These are phyloP conservation scores for Actenoides lindsayi DNA, from an alignment of 2,113 vertebrate genomes.

Conservation along the genomic window DNA sequence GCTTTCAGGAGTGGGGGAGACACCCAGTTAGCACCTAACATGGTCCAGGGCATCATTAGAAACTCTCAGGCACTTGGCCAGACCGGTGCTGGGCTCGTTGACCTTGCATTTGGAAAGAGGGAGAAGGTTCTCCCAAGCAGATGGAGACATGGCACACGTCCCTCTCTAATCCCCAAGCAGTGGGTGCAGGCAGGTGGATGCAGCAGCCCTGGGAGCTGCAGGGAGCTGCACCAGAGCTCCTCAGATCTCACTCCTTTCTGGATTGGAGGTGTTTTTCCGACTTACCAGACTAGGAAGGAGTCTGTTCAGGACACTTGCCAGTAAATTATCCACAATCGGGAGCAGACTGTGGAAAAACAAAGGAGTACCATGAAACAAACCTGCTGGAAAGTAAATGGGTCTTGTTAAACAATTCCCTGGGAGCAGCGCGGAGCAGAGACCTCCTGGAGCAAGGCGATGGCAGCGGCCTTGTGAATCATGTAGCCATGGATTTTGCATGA, in stretches of 20 bases:
- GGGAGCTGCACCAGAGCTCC: not conserved
- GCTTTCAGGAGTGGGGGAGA: not conserved
- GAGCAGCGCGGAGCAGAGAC: not conserved
- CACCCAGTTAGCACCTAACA: not conserved
- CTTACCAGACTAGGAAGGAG: conserved; percentile 73
- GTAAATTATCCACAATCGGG: conserved; percentile 74
- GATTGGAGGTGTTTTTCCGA: not conserved
- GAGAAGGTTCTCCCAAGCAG: not conserved
- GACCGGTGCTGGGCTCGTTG: fast-evolving
- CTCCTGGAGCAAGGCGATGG: not conserved
- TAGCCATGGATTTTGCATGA: conserved; percentile 25
- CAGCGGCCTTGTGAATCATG: not conserved
- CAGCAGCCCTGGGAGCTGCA: not conserved
- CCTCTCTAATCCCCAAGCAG: not conserved
- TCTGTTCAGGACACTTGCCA: conserved; percentile 70
- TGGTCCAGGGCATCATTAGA: fast-evolving
- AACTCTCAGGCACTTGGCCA: not conserved
- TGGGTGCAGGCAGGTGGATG: fast-evolving
- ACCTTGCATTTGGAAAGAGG: not conserved
- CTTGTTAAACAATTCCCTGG: conserved; percentile 29
- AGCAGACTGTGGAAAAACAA: conserved; percentile 68
- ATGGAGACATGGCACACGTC: not conserved
- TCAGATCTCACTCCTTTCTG: not conserved
- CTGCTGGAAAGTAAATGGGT: conserved; percentile 26
- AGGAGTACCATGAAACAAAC: not conserved